Conservation (phyloP, 2,888 invertebrate species). For the Nemoura dubitans region DNA sequence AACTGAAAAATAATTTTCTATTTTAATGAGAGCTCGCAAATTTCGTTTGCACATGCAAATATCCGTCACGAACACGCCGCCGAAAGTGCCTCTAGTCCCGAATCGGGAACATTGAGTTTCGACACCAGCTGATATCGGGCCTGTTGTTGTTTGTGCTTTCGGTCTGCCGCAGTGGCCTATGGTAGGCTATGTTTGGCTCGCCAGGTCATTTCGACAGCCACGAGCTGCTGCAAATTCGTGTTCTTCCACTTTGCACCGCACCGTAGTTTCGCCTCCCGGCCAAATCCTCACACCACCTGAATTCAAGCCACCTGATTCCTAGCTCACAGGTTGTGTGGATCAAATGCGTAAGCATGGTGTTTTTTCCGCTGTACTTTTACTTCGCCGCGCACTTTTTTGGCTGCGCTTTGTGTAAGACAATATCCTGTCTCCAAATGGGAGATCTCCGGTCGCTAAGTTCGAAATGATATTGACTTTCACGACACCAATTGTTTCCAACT, state of each 20-base stretch:
- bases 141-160: background rate
- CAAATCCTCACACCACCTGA: background rate
- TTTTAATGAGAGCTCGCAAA: background rate
- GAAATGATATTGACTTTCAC: background rate
- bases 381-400: background rate
- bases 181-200: no score
- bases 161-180: no score
- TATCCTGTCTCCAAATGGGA: background rate
- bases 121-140: background rate
- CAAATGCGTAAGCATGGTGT: no score
- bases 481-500: no score
- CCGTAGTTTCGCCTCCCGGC: background rate
- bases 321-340: background rate
- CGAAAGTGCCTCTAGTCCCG: background rate
- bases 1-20: background rate
- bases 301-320: background rate
- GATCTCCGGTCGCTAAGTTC: background rate
- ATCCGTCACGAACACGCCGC: background rate
- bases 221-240: background rate
- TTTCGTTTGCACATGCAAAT: background rate
- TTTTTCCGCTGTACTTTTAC: background rate
- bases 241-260: background rate
- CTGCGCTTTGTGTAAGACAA: background rate
- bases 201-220: background rate
- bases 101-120: background rate